A percentile compares a stretch with the other conserved stretches of the same genome.
phyloP scores from a whole-genome alignment of 2,113 vertebrate genomes.

The Typhlomys cinereus region DNA sequence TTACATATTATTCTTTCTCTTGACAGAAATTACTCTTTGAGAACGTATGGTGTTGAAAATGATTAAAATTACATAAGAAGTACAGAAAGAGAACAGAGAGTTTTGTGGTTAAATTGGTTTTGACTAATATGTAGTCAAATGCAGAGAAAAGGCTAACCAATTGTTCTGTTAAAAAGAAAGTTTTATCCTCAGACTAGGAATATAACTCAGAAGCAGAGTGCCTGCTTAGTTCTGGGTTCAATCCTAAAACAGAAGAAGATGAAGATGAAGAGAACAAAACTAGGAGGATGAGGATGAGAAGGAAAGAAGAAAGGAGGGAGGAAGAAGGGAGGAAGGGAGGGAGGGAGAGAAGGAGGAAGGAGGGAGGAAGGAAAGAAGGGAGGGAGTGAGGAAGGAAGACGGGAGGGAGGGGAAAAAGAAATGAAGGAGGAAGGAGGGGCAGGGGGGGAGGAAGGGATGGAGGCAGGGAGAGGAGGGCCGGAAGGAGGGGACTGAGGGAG shows the following conservation, averaged over 20 bases:
- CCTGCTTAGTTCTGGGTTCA: not conserved
- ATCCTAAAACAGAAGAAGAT: not conserved
- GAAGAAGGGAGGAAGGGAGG: too few relatives aligned
- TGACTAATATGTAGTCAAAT: not conserved
- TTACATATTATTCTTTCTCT: constrained; percentile 47
- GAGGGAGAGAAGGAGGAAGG: too few relatives aligned
- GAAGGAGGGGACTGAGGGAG: too few relatives aligned
- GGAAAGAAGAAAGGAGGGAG: not conserved
- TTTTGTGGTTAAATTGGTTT: constrained; percentile 45
- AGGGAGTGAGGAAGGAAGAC: too few relatives aligned
- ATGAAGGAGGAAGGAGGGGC: too few relatives aligned
- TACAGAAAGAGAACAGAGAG: constrained; percentile 17
- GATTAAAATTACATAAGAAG: constrained; percentile 24
- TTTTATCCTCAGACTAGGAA: not conserved
- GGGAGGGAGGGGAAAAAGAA: too few relatives aligned
- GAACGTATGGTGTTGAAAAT: constrained; percentile 29
- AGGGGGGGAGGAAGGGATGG: too few relatives aligned
- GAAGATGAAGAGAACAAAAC: too few relatives aligned
- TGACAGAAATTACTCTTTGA: constrained; percentile 39
- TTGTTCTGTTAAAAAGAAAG: not conserved
- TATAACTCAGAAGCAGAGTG: not conserved
- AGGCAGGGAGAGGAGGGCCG: too few relatives aligned
- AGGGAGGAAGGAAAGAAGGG: too few relatives aligned
- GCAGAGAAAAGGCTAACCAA: not conserved
- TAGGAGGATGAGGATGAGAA: not conserved